These are phyloP conservation scores for Zeus faber DNA, from an alignment of 2,113 vertebrate species.

Conservation along the genomic window DNA sequence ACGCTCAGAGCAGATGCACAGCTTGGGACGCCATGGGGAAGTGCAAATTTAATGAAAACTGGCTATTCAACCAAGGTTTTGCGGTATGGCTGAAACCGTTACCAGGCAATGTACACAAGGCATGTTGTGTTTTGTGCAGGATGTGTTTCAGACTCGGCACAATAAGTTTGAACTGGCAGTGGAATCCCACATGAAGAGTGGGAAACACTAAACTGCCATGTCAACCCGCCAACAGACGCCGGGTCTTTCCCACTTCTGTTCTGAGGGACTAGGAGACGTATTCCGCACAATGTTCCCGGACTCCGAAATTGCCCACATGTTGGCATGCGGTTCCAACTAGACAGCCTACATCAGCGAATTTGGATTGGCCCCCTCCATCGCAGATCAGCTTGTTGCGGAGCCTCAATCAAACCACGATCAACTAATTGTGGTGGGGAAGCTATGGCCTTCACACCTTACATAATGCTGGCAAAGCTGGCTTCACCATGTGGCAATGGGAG, in stretches of 20 bases:
- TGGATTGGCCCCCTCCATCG: conserved; percentile 8
- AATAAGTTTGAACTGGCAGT: conserved; percentile 5
- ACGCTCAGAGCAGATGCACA: neutral
- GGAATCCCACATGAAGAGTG: conserved; percentile 1
- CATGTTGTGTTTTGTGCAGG: neutral
- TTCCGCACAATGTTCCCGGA: conserved; percentile 23
- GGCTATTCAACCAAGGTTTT: neutral
- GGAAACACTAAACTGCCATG: conserved; percentile 4
- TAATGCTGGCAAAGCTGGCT: too few species aligned
- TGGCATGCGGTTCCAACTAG: too few species aligned
- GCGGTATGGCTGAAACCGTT: too few species aligned
- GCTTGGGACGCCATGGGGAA: too few species aligned
- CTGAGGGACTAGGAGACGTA: conserved; percentile 22
- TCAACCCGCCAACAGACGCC: conserved; percentile 1
- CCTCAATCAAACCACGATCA: too few species aligned
- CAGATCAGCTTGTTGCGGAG: too few species aligned
- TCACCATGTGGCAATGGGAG: too few species aligned
- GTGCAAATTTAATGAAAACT: too few species aligned
- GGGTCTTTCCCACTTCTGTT: conserved; percentile 13
- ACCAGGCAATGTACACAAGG: neutral
- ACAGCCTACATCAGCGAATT: too few species aligned
- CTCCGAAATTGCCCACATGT: conserved; percentile 20
- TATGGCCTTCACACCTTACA: too few species aligned
- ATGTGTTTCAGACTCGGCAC: neutral
- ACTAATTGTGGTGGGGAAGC: too few species aligned